phyloP scores from a whole-genome alignment of 2,113 vertebrate species.

The Dromiciops gliroides region DNA sequence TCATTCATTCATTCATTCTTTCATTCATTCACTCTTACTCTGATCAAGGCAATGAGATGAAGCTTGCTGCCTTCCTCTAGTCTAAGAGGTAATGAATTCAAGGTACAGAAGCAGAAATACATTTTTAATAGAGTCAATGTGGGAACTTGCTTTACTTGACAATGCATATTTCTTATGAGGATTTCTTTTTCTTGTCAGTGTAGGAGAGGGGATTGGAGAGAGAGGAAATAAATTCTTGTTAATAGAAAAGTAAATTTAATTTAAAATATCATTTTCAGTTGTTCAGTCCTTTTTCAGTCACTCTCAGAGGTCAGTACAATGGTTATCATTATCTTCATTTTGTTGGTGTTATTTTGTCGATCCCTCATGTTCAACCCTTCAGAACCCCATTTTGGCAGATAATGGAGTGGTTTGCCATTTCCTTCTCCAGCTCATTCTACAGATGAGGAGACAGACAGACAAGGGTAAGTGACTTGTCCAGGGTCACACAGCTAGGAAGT shows the following conservation, averaged over 20 bases:
- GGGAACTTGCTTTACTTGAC: background rate
- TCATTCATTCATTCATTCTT: background rate
- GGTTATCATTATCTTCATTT: background rate
- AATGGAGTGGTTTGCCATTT: background rate
- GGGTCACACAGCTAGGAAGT: background rate
- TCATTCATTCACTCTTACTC: background rate
- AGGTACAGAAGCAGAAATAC: background rate
- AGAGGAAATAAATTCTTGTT: background rate
- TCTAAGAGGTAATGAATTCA: background rate
- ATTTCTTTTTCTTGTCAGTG: background rate
- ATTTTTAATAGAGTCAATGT: background rate
- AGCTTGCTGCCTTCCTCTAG: background rate
- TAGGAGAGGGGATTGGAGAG: background rate
- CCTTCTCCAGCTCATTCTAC: background rate
- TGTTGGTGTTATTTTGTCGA: background rate
- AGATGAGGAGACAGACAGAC: background rate
- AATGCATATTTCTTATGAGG: background rate
- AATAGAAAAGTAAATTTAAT: background rate
- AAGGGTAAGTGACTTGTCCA: too few relatives aligned
- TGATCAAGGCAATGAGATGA: background rate
- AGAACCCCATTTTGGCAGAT: background rate
- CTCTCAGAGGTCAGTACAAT: background rate
- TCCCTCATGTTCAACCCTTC: background rate
- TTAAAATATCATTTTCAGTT: background rate
- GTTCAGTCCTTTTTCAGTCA: background rate